These are phyloP conservation scores for Pterostichus madidus DNA, from an alignment of 2,888 invertebrate genomes.

Conservation along the genomic window DNA sequence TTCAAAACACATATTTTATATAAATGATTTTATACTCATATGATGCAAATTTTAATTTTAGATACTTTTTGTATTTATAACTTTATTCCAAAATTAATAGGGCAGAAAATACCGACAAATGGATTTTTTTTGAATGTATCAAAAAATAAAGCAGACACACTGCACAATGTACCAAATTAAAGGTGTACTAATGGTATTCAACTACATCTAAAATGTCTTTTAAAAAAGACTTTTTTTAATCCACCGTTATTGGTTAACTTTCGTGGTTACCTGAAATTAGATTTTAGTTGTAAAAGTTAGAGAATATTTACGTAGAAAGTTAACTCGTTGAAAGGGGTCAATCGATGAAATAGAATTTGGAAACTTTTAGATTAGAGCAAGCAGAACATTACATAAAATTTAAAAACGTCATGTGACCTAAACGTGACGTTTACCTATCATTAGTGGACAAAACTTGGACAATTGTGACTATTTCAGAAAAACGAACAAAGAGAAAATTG, in stretches of 20 bases:
- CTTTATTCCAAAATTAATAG: no score
- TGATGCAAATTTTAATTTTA: no score
- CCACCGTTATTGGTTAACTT: conserved; percentile 48
- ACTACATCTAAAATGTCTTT: conserved; percentile 12
- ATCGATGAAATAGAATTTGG: conserved; percentile 51
- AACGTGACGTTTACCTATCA: conserved; percentile 41
- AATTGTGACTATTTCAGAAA: not conserved
- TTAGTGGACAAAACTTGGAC: not conserved
- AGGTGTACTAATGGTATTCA: not conserved
- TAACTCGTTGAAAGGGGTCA: conserved; percentile 50
- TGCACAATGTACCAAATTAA: not conserved
- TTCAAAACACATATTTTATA: no score
- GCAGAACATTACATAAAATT: conserved; percentile 37
- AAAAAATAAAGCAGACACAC: not conserved
- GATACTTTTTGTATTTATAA: no score
- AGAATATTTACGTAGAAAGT: conserved; percentile 52
- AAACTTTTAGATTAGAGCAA: conserved; percentile 50
- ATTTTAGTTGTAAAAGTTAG: conserved; percentile 53
- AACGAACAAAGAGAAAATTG: not conserved
- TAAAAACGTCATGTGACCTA: conserved; percentile 24
- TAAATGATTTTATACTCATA: no score
- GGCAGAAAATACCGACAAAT: no score
- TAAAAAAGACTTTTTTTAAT: conserved; percentile 33
- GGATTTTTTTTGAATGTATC: no score
- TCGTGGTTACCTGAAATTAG: conserved; percentile 51